A percentile compares a stretch with the other conserved stretches of the same genome.
These are phyloP conservation scores for Talpa occidentalis DNA, from an alignment of 2,113 vertebrate genomes.

Conservation along the genomic window DNA sequence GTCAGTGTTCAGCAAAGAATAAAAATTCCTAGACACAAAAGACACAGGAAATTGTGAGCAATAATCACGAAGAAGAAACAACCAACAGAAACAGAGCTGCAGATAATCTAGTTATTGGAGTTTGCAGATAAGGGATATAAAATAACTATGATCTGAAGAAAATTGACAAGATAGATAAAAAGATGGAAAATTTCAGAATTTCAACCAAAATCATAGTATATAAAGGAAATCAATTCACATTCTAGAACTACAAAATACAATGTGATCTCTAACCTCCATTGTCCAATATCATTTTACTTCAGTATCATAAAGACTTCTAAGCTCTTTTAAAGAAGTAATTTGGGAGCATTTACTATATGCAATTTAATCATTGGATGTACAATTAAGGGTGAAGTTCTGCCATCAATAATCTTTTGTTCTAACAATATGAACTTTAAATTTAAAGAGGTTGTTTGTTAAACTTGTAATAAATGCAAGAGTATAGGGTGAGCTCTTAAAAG, in stretches of 20 bases:
- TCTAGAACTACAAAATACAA: background rate
- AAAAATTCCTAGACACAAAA: background rate
- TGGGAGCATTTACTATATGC: background rate
- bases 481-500: background rate
- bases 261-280: background rate
- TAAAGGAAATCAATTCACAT: background rate
- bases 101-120: background rate
- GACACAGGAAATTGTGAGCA: background rate
- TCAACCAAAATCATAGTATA: background rate
- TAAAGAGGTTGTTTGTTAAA: background rate
- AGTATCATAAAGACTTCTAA: background rate
- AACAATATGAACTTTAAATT: background rate
- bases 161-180: background rate
- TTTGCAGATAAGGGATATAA: background rate
- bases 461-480: background rate
- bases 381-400: background rate
- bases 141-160: background rate
- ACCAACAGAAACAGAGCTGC: background rate
- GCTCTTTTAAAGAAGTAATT: background rate
- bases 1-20: background rate
- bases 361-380: background rate
- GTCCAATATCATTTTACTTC: background rate
- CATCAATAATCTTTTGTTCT: background rate
- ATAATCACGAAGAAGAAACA: background rate
- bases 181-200: background rate